These are phyloP conservation scores for Arctocebus calabarensis DNA, from an alignment of 2,797 vertebrate genomes.

Conservation along the genomic window DNA sequence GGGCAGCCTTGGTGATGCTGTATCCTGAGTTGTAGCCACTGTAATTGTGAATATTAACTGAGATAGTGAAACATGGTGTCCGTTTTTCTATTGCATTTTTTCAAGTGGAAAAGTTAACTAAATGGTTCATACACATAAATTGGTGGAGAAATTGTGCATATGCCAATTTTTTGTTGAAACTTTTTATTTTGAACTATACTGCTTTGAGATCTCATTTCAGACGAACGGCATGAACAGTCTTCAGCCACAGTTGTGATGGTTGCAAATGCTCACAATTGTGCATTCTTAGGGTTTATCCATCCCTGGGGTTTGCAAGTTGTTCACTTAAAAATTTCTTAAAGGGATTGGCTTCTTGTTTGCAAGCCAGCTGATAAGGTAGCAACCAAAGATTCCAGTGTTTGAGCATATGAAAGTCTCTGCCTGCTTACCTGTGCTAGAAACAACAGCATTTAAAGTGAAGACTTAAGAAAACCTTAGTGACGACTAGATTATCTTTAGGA, in stretches of 20 bases:
- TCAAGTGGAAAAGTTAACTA: constrained; percentile 92
- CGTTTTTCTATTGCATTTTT: constrained; percentile 94
- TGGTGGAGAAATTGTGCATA: constrained; percentile 93
- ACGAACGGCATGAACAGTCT: constrained; percentile 92
- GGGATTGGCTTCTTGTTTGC: constrained; percentile 89
- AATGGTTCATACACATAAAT: constrained; percentile 92
- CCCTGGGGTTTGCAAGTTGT: constrained; percentile 91
- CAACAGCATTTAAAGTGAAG: too few species aligned
- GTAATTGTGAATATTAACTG: constrained; percentile 93
- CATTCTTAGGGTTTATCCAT: constrained; percentile 89
- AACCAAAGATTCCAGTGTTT: constrained; percentile 94
- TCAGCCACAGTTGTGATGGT: constrained; percentile 91
- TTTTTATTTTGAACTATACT: constrained; percentile 91
- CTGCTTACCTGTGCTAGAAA: constrained; percentile 90
- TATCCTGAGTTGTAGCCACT: constrained; percentile 89
- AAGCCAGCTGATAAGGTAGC: constrained; percentile 91
- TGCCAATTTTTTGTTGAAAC: constrained; percentile 92
- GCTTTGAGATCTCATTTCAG: constrained; percentile 91
- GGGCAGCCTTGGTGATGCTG: constrained; percentile 88
- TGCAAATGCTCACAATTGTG: constrained; percentile 91
- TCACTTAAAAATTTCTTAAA: constrained; percentile 93
- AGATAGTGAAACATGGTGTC: constrained; percentile 93
- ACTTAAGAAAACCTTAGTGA: too few species aligned
- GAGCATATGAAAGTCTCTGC: constrained; percentile 96
- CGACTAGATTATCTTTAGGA: too few species aligned